Evolutionary conservation across 2,113 vertebrate genomes (phyloP).

Genomic region (Psittacara wagleri): DNA sequence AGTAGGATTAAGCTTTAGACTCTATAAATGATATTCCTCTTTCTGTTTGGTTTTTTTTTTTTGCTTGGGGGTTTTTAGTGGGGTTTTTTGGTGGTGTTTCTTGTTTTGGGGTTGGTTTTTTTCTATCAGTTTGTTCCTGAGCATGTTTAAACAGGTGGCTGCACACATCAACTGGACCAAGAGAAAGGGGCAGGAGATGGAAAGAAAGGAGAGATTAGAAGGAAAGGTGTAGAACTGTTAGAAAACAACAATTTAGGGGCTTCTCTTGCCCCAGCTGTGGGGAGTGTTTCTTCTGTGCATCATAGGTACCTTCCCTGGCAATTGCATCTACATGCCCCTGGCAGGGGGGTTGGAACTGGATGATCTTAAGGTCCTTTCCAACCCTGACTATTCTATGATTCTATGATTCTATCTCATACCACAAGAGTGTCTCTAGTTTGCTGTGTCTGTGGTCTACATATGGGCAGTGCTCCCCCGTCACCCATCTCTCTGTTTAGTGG

Average conservation of each 20-base stretch:
- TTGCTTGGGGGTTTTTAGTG: neutral
- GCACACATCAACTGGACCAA: neutral
- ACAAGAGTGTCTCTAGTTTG: neutral
- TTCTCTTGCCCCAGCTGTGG: neutral
- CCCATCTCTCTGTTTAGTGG: neutral
- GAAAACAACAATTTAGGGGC: neutral
- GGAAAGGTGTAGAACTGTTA: neutral
- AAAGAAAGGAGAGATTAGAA: neutral
- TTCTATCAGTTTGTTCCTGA: rapidly evolving
- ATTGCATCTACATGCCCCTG: neutral
- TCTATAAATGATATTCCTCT: neutral
- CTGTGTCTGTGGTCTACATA: neutral
- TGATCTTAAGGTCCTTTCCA: too few relatives aligned
- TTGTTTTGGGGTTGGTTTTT: neutral
- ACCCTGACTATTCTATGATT: too few relatives aligned
- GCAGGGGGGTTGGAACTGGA: too few relatives aligned
- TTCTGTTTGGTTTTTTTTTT: neutral
- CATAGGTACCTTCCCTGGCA: neutral
- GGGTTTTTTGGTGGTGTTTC: neutral
- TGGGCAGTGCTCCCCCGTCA: neutral
- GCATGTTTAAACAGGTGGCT: neutral
- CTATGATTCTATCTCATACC: neutral
- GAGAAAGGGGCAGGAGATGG: neutral
- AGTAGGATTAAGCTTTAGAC: neutral
- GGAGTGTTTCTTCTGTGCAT: neutral